These are phyloP conservation scores for Drosophila athabasca DNA, from an alignment of 1,140 invertebrate genomes.

Conservation along the genomic window DNA sequence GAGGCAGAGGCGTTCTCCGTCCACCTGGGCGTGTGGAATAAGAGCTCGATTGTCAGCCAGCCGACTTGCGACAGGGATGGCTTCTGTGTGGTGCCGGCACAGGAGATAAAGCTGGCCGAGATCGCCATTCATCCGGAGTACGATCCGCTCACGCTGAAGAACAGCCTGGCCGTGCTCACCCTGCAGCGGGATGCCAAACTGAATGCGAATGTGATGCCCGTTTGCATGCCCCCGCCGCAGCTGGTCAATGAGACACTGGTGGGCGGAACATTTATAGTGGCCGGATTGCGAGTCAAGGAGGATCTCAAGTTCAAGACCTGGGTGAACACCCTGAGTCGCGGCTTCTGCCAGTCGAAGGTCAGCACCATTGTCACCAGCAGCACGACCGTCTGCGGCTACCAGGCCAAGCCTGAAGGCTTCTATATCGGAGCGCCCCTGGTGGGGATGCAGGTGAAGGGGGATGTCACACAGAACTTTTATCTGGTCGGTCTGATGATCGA, in stretches of 20 bases:
- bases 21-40: conserved; percentile 66
- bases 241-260: conserved; percentile 49
- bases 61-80: conserved; percentile 44
- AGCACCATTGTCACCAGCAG: conserved; percentile 40
- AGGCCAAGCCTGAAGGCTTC: conserved; percentile 10
- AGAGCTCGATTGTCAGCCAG: conserved; percentile 25
- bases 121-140: conserved; percentile 68
- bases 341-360: conserved; percentile 37
- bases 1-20: conserved; percentile 52
- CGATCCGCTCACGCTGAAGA: conserved; percentile 56
- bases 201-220: conserved; percentile 53
- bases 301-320: conserved; percentile 43
- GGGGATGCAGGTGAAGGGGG: conserved; percentile 51
- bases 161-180: conserved; percentile 59
- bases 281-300: conserved; percentile 33
- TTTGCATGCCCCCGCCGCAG: conserved; percentile 60
- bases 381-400: conserved; percentile 56
- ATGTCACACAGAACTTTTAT: conserved; percentile 51
- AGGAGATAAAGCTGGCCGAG: conserved; percentile 56
- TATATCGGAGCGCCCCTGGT: conserved; percentile 57
- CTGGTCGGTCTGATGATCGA: conserved; percentile 59
- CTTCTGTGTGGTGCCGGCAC: conserved; percentile 58
- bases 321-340: conserved; percentile 55
- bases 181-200: conserved; percentile 50
- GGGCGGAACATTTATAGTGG: conserved; percentile 46